Base-by-base conservation (phyloP, 92 coral and sea anemone genomes). In the Epizoanthus fatuus region DNA sequence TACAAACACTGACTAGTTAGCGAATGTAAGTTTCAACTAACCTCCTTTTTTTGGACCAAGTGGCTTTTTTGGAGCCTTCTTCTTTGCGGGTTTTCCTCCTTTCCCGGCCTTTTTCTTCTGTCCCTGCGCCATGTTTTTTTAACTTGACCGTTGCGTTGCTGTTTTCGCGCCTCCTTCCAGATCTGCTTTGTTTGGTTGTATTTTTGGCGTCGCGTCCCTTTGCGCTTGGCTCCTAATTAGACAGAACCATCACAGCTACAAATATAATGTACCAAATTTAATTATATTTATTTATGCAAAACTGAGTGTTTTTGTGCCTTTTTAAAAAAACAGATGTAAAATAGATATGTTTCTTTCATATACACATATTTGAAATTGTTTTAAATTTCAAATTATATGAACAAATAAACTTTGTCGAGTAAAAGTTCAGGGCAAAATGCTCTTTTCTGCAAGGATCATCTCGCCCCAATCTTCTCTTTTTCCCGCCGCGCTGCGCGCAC, bases 31-130 rank as follows among this genome's bases (percentile, higher is more conserved):
- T 79, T 53, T 32, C 13, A 37, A 64, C 77, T 72, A 53, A 93
- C 99, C 98, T 91, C 99, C 99, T 81, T 96, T 96, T 79, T 79
- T 96, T 19, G 97, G 98, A 3, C 97, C 98, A 6, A 91, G 79
- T 57, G 95, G 92, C 73, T 91, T 96, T 81, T 95, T 96, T 74
- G 81, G 63, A n/a, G 98, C 84, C 74, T 88, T 88, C 51, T 92
- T 94, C 51, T 92, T 89, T 14, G 82, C 83, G 7, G 89, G 66
- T 57, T 88, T 88, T 5, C 85, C 77, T 13, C 85, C 84, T 82
- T 90, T 96, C 3, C 55, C 69, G 15, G 57, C 53, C 84, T 91
- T 96, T 79, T 96, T 96, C 39, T 88, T 72, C 47, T 93, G 92
- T 77, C 98, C 98, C 35, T 96, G 99, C 69, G 98, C 98, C 99